A percentile compares a stretch with the other conserved stretches of the same genome.
These are phyloP conservation scores for Germaria angustata DNA, from an alignment of 2,888 invertebrate species.

Conservation along the genomic window DNA sequence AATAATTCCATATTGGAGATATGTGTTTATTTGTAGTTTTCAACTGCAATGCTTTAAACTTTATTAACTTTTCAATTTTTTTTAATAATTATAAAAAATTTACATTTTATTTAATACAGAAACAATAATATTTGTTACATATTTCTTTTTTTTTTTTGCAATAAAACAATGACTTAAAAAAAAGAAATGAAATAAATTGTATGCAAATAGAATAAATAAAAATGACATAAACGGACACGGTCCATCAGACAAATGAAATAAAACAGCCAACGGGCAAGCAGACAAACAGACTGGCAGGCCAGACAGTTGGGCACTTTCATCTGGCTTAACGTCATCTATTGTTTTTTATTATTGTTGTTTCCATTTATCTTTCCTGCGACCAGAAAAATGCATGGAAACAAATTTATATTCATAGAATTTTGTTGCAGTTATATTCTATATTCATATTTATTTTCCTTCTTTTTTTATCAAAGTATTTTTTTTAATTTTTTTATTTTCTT, in stretches of 20 bases:
- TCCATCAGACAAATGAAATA: conserved; percentile 41
- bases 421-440: background rate
- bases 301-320: conserved; percentile 59
- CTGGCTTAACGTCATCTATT: conserved; percentile 46
- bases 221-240: conserved; percentile 23
- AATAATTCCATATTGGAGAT: too few relatives aligned
- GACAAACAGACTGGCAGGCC: conserved; percentile 20
- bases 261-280: background rate
- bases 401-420: conserved; percentile 19
- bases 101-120: conserved; percentile 46
- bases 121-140: conserved; percentile 1
- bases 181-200: background rate
- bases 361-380: conserved; percentile 14
- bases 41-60: too few relatives aligned
- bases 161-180: conserved; percentile 23
- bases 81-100: conserved; percentile 8
- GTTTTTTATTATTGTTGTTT: conserved; percentile 15
- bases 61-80: background rate
- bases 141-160: background rate
- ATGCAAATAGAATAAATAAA: conserved; percentile 18
- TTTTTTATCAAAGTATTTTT: background rate
- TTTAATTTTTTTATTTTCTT: conserved; percentile 11
- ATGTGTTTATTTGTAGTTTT: too few relatives aligned
- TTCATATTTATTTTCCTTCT: background rate
- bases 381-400: background rate